These are phyloP conservation scores for Caenorhabditis uteleia DNA, from an alignment of 2,888 invertebrate species.

Conservation along the genomic window DNA sequence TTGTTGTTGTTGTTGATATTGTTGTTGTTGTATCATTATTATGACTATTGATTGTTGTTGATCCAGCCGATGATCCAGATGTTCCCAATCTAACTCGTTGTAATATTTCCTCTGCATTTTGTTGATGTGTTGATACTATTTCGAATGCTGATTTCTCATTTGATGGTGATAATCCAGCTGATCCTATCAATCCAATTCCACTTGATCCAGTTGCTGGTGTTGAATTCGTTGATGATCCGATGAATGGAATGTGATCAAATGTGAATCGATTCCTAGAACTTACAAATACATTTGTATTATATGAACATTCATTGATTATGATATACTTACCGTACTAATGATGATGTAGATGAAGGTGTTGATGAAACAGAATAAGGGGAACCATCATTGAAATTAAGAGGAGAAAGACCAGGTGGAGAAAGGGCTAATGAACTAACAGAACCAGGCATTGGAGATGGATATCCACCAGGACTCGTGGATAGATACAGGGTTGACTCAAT, in stretches of 20 bases:
- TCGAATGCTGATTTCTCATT: slow-evolving; percentile 32
- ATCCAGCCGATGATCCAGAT: slow-evolving; percentile 26
- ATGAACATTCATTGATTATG: slow-evolving; percentile 2
- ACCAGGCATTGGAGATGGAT: slow-evolving; percentile 18
- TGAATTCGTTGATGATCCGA: slow-evolving; percentile 26
- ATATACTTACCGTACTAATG: slow-evolving; percentile 11
- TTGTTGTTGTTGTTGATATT: too few relatives aligned
- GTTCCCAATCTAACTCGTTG: slow-evolving; percentile 33
- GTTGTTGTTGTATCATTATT: too few relatives aligned
- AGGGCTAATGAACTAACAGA: slow-evolving; percentile 35
- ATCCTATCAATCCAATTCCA: background rate
- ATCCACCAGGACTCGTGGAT: slow-evolving; percentile 26
- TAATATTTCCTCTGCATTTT: slow-evolving; percentile 29
- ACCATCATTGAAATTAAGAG: slow-evolving; percentile 59
- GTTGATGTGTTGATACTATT: slow-evolving; percentile 17
- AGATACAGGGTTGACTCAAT: slow-evolving; percentile 31
- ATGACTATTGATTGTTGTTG: too few relatives aligned
- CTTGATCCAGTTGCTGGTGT: slow-evolving; percentile 16
- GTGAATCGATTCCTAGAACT: slow-evolving; percentile 52
- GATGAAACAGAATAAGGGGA: slow-evolving; percentile 58
- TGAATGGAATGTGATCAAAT: slow-evolving; percentile 51
- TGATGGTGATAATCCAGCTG: background rate
- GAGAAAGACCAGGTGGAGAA: slow-evolving; percentile 66
- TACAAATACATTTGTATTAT: slow-evolving; percentile 8
- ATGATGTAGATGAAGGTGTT: slow-evolving; percentile 47